Evolutionary conservation across 2,888 invertebrate species (phyloP).

Genomic region (Machimus atricapillus): DNA sequence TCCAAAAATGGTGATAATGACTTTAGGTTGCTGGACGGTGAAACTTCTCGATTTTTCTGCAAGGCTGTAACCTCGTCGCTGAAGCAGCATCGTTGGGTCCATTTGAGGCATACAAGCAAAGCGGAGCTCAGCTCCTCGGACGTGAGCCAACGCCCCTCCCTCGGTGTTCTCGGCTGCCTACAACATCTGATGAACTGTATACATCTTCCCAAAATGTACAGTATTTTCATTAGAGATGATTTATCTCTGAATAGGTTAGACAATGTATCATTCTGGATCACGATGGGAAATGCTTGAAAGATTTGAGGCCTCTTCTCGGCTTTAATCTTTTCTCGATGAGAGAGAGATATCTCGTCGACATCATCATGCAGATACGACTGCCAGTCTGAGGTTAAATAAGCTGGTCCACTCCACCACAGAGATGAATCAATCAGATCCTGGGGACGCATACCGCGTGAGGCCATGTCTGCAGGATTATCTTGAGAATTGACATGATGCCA

Average conservation of each 20-base stretch:
- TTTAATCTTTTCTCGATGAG: no score
- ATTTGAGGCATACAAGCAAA: neutral
- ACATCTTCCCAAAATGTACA: neutral
- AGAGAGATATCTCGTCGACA: neutral
- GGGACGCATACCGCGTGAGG: neutral
- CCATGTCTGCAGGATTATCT: constrained; percentile 1
- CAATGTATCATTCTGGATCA: neutral
- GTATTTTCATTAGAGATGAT: neutral
- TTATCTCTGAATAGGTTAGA: neutral
- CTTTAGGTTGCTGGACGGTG: neutral
- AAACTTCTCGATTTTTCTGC: neutral
- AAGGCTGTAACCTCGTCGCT: neutral
- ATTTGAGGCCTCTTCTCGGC: neutral
- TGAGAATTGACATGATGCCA: neutral
- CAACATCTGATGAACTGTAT: neutral
- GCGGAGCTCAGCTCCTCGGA: neutral
- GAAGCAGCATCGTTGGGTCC: neutral
- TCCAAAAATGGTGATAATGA: neutral
- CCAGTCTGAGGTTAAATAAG: neutral
- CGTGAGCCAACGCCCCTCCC: neutral
- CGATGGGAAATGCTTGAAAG: neutral
- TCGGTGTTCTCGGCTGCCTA: neutral
- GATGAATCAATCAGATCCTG: neutral
- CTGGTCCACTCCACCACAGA: neutral
- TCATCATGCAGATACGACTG: neutral